Base-by-base conservation (phyloP, 2,797 vertebrate genomes). In the Lutra lutra region DNA sequence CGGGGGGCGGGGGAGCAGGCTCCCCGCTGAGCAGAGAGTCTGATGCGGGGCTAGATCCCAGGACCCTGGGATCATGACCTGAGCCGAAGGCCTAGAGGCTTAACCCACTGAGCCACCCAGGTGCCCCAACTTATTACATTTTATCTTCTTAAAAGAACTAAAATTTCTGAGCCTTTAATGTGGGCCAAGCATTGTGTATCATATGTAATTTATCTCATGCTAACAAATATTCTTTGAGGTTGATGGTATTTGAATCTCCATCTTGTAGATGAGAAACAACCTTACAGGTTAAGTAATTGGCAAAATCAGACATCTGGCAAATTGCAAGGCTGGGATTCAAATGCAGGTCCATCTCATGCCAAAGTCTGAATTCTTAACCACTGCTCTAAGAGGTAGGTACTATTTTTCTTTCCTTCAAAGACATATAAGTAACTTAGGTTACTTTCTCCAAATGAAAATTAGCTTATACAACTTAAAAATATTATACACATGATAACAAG, bases 401-500 rank as follows among this genome's bases (percentile, higher is more conserved):
- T 54, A 80, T 60, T 91, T 87, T 58, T 87, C 56, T 66, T 46
- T 86, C 56, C 78, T 86, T 46, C 14, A 70, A 80, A 83, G 3
- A 4, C 13, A 92, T 8, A 54, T 68, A 93, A 92, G 20, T 20
- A 86, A 88, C 27, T 89, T 88, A 46, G 1, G 78, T 77, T 88
- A 60, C 48, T 43, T 17, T 90, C 40, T 85, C 54, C 43, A 86
- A 62, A 78, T 78, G 7, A 88, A 96, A 92, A 93, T 84, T 58
- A 46, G 46, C n/a, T 91, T 82, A 75, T 94, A 88, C 38, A 51
- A 89, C 43, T 83, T 96, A 2, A 89, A 85, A 86, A 84, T 92
- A 70, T 51, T 94, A 78, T 23, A 87, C 4, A 88, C 7, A 62
- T 35, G 38, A 88, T 77, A 70, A 91, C 48, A 10, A 75, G 70